A percentile compares a stretch with the other conserved stretches of the same genome.
These are phyloP conservation scores for Zingel zingel DNA, from an alignment of 2,113 vertebrate species.

Conservation along the genomic window DNA sequence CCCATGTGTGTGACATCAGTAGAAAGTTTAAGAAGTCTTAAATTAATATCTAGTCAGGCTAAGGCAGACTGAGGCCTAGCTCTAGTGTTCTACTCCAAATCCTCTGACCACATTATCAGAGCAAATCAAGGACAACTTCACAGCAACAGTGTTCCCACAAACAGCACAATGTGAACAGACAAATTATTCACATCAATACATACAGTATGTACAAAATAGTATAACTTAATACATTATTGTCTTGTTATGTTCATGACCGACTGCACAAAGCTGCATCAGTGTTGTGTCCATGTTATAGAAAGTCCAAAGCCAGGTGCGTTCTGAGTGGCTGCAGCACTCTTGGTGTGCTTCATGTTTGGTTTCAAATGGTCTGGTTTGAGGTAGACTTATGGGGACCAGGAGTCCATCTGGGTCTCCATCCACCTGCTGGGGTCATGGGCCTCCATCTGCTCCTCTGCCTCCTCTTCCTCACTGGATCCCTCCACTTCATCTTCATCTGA, in stretches of 20 bases:
- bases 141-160: constrained; percentile 1
- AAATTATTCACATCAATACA: constrained; percentile 1
- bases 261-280: not conserved
- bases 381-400: constrained; percentile 50
- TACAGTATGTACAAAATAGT: not conserved
- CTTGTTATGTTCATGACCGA: not conserved
- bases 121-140: not conserved
- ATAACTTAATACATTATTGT: not conserved
- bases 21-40: no score
- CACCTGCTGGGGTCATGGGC: constrained; percentile 74
- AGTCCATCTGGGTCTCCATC: constrained; percentile 65
- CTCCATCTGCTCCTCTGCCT: constrained; percentile 76
- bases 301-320: not conserved
- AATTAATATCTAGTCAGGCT: no score
- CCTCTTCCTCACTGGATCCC: constrained; percentile 83
- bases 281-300: constrained; percentile 1
- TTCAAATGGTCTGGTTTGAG: constrained; percentile 44
- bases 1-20: no score
- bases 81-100: not conserved
- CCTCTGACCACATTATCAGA: not conserved
- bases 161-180: not conserved
- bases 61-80: no score
- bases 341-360: not conserved
- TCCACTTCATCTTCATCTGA: constrained; percentile 53
- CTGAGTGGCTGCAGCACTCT: not conserved